Evolutionary conservation across 2,888 invertebrate genomes (phyloP).

Genomic region (Lasioglossum pauxillum): DNA sequence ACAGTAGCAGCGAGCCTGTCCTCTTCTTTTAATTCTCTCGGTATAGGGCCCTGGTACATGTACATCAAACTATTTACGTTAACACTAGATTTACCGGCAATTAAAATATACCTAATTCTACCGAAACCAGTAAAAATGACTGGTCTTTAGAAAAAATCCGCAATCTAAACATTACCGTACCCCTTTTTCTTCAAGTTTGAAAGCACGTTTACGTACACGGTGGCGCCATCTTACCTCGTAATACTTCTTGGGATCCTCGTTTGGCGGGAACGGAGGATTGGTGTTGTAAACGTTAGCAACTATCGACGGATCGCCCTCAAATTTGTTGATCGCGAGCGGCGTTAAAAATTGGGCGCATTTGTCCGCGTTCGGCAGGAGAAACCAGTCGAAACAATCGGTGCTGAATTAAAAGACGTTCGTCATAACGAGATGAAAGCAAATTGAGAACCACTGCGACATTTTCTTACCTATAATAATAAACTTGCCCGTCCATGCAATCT

Average conservation of each 20-base stretch:
- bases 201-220: not conserved
- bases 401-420: slow-evolving; percentile 75
- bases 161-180: not conserved
- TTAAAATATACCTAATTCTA: no score
- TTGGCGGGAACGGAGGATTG: slow-evolving; percentile 85
- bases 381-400: slow-evolving; percentile 90
- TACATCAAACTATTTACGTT: not conserved
- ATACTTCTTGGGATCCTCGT: slow-evolving; percentile 71
- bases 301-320: slow-evolving; percentile 82
- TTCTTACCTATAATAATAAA: slow-evolving; percentile 90
- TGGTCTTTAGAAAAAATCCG: no score
- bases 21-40: slow-evolving; percentile 90
- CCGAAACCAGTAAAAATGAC: no score
- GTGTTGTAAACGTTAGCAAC: slow-evolving; percentile 80
- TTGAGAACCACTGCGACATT: not conserved
- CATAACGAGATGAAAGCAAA: not conserved
- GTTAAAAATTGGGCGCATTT: slow-evolving; percentile 83
- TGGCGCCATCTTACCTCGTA: slow-evolving; percentile 60
- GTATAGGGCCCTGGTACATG: slow-evolving; percentile 81
- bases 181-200: not conserved
- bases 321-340: slow-evolving; percentile 85
- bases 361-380: slow-evolving; percentile 86
- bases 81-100: no score
- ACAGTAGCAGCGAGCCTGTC: slow-evolving; percentile 91
- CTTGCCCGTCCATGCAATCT: slow-evolving; percentile 90